These are phyloP conservation scores for Trichomycterus rosablanca DNA, from an alignment of 2,113 vertebrate species.

Conservation along the genomic window DNA sequence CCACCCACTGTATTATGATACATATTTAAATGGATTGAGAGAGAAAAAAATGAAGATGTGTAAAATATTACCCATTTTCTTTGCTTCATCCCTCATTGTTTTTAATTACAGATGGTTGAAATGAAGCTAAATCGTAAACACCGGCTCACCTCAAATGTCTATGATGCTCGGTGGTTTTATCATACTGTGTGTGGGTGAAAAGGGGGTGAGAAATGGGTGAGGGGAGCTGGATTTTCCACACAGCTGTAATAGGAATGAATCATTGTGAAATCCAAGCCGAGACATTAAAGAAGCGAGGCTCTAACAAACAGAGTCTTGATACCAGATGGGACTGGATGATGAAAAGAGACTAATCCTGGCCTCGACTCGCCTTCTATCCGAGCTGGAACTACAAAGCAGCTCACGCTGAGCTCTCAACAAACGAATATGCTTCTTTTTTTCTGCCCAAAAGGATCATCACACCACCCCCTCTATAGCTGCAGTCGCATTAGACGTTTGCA, in stretches of 20 bases:
- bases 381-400: conserved; percentile 86
- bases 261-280: conserved; percentile 93
- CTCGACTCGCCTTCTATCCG: conserved; percentile 92
- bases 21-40: too few species aligned
- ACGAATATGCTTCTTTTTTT: conserved; percentile 75
- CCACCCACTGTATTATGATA: too few species aligned
- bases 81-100: conserved; percentile 88
- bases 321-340: conserved; percentile 99
- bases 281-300: conserved; percentile 95
- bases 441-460: conserved; percentile 72
- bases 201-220: conserved; percentile 53
- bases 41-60: conserved; percentile 48
- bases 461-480: conserved; percentile 34
- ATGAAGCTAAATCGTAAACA: too few species aligned
- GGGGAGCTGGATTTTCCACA: conserved; percentile 79
- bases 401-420: conserved; percentile 76
- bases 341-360: conserved; percentile 97
- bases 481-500: too few species aligned
- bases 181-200: conserved; percentile 50
- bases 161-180: conserved; percentile 52
- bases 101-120: conserved; percentile 58
- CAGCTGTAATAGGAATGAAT: conserved; percentile 95
- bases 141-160: conserved; percentile 64
- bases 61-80: conserved; percentile 82
- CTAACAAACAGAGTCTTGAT: conserved; percentile 95